Conservation (phyloP, 2,797 vertebrate species). For the Caiman crocodilus region DNA sequence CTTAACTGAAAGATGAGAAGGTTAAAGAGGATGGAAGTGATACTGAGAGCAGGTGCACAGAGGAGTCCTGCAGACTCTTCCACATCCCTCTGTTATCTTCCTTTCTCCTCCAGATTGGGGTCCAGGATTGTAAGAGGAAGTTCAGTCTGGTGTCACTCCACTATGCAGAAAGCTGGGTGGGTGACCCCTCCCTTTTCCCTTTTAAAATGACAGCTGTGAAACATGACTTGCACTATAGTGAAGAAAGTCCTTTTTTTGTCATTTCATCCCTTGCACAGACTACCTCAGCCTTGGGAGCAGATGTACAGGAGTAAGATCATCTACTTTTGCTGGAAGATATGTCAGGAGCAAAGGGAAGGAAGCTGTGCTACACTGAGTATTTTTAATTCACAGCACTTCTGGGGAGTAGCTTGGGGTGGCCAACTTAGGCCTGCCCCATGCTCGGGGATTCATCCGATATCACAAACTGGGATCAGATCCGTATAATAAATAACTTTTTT, state of each 20-base stretch:
- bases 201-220: background rate
- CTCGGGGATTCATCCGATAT: background rate
- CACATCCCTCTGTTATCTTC: background rate
- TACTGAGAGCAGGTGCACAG: too few relatives aligned
- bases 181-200: background rate
- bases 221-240: background rate
- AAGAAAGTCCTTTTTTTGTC: background rate
- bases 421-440: background rate
- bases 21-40: background rate
- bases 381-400: background rate
- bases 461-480: background rate
- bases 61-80: background rate
- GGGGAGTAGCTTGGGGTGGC: background rate
- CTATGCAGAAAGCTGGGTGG: background rate
- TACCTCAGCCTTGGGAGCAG: background rate
- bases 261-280: background rate
- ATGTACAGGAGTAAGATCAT: background rate
- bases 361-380: background rate
- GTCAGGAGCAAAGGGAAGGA: background rate
- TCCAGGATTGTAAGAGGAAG: background rate
- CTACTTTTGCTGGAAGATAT: background rate
- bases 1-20: background rate
- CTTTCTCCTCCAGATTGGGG: background rate
- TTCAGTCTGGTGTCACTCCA: background rate
- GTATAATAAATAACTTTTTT: background rate